phyloP scores from a whole-genome alignment of 2,888 invertebrate genomes.

The Amiota communis region DNA sequence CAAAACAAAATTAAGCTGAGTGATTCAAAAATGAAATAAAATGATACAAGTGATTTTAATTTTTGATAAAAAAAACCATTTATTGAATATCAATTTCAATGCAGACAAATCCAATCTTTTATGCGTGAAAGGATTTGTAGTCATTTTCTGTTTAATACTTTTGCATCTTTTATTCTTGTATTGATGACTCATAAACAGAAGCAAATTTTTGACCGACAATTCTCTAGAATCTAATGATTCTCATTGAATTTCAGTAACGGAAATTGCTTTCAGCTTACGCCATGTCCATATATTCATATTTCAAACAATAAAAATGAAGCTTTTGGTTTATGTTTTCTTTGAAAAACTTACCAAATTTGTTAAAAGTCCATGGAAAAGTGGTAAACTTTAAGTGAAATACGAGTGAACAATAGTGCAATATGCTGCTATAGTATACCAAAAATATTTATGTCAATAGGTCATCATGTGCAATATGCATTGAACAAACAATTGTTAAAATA shows the following conservation, averaged over 20 bases:
- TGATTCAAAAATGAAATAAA: constrained; percentile 2
- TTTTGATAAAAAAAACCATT: constrained; percentile 13
- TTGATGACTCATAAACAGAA: neutral
- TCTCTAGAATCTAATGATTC: too few relatives aligned
- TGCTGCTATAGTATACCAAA: neutral
- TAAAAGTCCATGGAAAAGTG: too few relatives aligned
- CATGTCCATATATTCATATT: too few relatives aligned
- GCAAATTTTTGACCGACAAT: neutral
- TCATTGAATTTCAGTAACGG: neutral
- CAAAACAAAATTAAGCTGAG: neutral
- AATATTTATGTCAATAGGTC: constrained; percentile 29
- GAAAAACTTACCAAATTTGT: too few relatives aligned
- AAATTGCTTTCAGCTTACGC: neutral
- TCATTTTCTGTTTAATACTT: too few relatives aligned
- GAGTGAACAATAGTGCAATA: neutral
- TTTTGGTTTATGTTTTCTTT: too few relatives aligned
- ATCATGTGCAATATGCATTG: neutral
- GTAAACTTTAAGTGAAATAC: too few relatives aligned
- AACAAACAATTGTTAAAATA: neutral
- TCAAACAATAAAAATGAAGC: neutral
- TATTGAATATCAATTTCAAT: neutral
- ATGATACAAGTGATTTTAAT: constrained; percentile 14
- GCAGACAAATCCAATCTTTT: too few relatives aligned
- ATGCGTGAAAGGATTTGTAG: too few relatives aligned
- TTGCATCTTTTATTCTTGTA: neutral